These are phyloP conservation scores for Antennarius striatus DNA, from an alignment of 2,113 vertebrate species.

Conservation along the genomic window DNA sequence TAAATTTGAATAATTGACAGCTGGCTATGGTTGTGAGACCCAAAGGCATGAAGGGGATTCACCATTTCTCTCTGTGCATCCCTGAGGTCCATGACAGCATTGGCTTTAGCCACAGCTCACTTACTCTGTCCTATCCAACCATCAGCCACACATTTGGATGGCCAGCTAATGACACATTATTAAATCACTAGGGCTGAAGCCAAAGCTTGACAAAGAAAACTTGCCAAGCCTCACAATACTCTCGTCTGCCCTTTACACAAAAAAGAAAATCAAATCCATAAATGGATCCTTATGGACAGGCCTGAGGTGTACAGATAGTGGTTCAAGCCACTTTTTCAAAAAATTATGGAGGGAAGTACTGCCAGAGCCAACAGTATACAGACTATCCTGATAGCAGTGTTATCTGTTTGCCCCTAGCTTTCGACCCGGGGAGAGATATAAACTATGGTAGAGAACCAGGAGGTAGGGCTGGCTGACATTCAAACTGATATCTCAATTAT, in stretches of 20 bases:
- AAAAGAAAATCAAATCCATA: constrained; percentile 18
- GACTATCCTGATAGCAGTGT: constrained; percentile 16
- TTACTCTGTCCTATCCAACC: constrained; percentile 20
- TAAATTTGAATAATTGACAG: constrained; percentile 1
- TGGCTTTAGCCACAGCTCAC: constrained; percentile 31
- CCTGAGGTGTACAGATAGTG: constrained; percentile 19
- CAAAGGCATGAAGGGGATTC: constrained; percentile 21
- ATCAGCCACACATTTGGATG: constrained; percentile 28
- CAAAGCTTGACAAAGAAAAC: constrained; percentile 28
- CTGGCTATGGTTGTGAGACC: neutral
- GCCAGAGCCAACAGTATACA: constrained; percentile 7
- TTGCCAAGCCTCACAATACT: constrained; percentile 26
- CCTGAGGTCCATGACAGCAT: constrained; percentile 56
- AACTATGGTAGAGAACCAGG: no score
- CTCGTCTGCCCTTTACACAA: constrained; percentile 14
- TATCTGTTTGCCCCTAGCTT: constrained; percentile 11
- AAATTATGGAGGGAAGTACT: constrained; percentile 23
- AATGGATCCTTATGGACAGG: constrained; percentile 8
- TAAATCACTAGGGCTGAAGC: constrained; percentile 37
- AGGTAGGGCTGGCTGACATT: no score
- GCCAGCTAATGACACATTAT: constrained; percentile 46
- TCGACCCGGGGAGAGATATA: neutral
- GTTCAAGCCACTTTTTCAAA: constrained; percentile 11
- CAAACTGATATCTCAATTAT: no score
- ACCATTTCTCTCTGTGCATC: constrained; percentile 62